These are phyloP conservation scores for Dryadula phaetusa DNA, from an alignment of 2,888 invertebrate genomes.

Conservation along the genomic window DNA sequence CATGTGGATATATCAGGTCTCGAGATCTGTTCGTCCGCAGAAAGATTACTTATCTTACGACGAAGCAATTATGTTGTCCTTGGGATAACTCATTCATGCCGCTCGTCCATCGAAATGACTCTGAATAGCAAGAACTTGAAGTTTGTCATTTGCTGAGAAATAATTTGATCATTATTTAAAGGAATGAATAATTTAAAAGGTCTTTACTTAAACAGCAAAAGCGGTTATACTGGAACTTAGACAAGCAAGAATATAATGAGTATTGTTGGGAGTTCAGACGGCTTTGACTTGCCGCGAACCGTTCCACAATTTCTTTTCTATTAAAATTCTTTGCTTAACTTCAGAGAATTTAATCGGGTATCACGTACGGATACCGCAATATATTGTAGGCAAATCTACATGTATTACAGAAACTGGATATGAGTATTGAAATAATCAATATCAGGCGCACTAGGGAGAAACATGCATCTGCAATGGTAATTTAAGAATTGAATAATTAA, in stretches of 20 bases:
- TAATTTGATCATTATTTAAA: constrained; percentile 45
- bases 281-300: constrained; percentile 64
- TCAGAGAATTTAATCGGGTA: constrained; percentile 58
- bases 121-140: constrained; percentile 41
- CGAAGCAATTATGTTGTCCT: constrained; percentile 43
- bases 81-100: constrained; percentile 35
- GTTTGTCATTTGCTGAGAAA: constrained; percentile 44
- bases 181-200: constrained; percentile 44
- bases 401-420: not conserved
- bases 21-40: constrained; percentile 24
- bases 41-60: constrained; percentile 33
- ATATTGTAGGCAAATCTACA: constrained; percentile 30
- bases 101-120: constrained; percentile 37
- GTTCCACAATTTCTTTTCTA: constrained; percentile 71
- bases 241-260: constrained; percentile 53
- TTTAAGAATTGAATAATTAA: too few species aligned
- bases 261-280: constrained; percentile 65
- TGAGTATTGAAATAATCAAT: not conserved
- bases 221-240: constrained; percentile 39
- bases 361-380: constrained; percentile 43
- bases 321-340: constrained; percentile 75
- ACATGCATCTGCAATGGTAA: too few species aligned
- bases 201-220: constrained; percentile 44
- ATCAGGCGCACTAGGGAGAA: not conserved
- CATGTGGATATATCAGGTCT: constrained; percentile 16